Conservation (phyloP, 2,113 vertebrate genomes). For the Motacilla tschutschensis region DNA sequence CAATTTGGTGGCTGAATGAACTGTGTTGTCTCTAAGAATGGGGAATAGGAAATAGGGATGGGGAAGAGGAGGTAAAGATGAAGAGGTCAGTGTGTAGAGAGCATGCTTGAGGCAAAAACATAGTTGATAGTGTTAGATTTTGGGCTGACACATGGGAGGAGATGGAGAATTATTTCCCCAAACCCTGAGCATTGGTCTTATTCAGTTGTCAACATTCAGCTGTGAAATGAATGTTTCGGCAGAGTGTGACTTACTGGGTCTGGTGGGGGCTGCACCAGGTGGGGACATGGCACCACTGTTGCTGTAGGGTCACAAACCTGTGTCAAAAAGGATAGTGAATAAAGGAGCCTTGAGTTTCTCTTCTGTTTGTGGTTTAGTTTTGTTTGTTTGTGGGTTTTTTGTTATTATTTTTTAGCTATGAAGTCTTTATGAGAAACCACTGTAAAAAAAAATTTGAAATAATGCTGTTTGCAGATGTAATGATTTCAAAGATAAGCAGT, state of each 20-base stretch:
- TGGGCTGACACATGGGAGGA: background rate
- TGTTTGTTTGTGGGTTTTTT: background rate
- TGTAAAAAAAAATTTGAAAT: background rate
- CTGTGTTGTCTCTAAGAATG: background rate
- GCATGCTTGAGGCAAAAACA: background rate
- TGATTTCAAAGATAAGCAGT: background rate
- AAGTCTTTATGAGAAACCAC: background rate
- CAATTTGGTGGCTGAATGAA: accelerated
- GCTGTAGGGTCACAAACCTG: background rate
- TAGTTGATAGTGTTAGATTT: background rate
- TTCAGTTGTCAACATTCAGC: background rate
- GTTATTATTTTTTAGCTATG: background rate
- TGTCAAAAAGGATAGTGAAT: background rate
- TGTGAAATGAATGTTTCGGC: background rate
- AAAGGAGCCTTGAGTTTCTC: background rate
- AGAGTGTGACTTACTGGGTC: accelerated
- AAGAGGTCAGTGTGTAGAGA: background rate
- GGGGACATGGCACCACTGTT: background rate
- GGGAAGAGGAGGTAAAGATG: background rate
- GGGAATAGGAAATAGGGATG: background rate
- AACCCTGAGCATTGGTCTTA: background rate
- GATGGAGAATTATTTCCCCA: background rate
- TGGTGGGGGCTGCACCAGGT: background rate
- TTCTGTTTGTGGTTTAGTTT: background rate
- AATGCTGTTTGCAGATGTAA: background rate